Base-by-base conservation (phyloP, 2,888 invertebrate species). In the Brachyopa scutellaris region DNA sequence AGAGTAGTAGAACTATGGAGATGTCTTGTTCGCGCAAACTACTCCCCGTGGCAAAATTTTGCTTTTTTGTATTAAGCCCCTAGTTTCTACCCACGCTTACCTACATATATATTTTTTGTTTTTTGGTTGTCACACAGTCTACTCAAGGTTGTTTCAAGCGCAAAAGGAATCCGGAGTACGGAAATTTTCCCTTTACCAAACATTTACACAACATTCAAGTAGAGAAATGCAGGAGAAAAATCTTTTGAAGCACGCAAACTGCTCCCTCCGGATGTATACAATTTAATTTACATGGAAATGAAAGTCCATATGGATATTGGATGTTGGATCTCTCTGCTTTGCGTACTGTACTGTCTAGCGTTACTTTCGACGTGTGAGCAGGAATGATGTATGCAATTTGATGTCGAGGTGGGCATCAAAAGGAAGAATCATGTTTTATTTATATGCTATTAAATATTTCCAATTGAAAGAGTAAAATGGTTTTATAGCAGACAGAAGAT, bases 201-300 rank as follows among this genome's bases (percentile, higher is more conserved):
- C 53, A 23, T 57, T 21, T 38, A 8, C 47, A 49, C 38, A 69
- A 49, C 67, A 59, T 42, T 74, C 31, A 69, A 61, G 45, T 11
- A 64, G n/a, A n/a, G 9, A 59, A 51, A 64, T 70, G 31, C 45
- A 17, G 62, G 33, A 62, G 57, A 51, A 36, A 78, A 78, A 64
- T 78, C 62, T 72, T 66, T 42, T 66, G 51, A 72, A 53, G 42
- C 40, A 51, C 61, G 40, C 51, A 62, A 64, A 78, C 78, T 66
- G 59, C 64, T 36, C 72, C 66, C 66, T 72, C 51, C 13, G 78
- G 72, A 66, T 66, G 42, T 45, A 72, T 78, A 66, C 64, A 78
- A 78, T 78, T 78, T 78, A 73, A 78, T 78, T 78, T 78, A 66
- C 78, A 78, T 78, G 59, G 66, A 78, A 78, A 78, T 78, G 76